These are phyloP conservation scores for Troglohyphantes excavatus DNA, from an alignment of 2,888 invertebrate species.

Conservation along the genomic window DNA sequence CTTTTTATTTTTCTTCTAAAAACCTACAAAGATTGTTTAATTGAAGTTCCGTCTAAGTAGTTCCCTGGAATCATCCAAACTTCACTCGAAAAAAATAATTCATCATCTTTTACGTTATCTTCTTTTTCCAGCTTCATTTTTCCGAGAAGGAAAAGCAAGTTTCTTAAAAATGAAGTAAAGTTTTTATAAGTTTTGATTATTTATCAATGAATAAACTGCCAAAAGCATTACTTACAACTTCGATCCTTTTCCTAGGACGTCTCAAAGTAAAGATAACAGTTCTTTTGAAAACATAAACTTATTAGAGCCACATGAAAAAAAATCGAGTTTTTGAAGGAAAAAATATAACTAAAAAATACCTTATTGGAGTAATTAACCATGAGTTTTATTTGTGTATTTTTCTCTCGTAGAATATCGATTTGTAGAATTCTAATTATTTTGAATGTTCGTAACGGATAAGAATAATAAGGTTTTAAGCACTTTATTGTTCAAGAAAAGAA, in stretches of 20 bases:
- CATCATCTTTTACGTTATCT: not conserved
- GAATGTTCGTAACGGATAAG: conserved; percentile 1
- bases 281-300: conserved; percentile 48
- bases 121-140: not conserved
- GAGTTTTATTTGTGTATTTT: conserved; percentile 33
- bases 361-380: conserved; percentile 45
- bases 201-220: conserved; percentile 57
- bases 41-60: conserved; percentile 13
- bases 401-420: not conserved
- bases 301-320: no score
- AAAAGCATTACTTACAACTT: conserved; percentile 42
- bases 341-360: conserved; percentile 3
- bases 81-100: not conserved
- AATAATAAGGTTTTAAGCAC: no score
- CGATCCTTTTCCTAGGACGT: conserved; percentile 7
- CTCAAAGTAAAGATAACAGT: conserved; percentile 17
- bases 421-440: conserved; percentile 25
- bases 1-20: conserved; percentile 8
- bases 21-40: conserved; percentile 28
- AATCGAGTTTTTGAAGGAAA: not conserved
- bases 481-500: no score
- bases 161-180: not conserved
- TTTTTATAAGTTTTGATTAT: conserved; percentile 17
- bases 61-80: conserved; percentile 16
- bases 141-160: not conserved